Base-by-base conservation (phyloP, 2,888 invertebrate species). In the Heliconius aoede region DNA sequence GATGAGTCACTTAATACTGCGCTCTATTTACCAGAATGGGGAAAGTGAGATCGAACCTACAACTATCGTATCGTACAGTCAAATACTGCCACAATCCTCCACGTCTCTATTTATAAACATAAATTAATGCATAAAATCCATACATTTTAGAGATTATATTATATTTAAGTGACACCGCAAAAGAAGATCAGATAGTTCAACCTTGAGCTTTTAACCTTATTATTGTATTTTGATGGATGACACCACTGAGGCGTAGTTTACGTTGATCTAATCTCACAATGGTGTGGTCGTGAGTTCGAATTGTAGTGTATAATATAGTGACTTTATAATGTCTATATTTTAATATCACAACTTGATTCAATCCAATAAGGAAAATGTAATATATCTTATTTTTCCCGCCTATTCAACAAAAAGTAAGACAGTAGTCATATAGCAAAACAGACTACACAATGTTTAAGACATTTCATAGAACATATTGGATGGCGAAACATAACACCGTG, bases 111-210 rank as follows among this genome's bases (percentile, higher is more conserved):
- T n/a, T n/a, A n/a, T n/a, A n/a, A n/a, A n/a, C n/a, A n/a, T n/a
- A n/a, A n/a, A n/a, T n/a, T n/a, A n/a, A n/a, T n/a, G n/a, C 46
- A 21, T 28, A 32, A 64, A 32, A 64, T 64, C 21, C 21, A 64
- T 64, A 64, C n/a, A n/a, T 18, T 36, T 65, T 24, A 65, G 32
- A 65, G 65, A 65, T 65, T 36, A n/a, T 4, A 24, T n/a, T n/a
- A n/a, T n/a, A n/a, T n/a, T n/a, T 36, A 55, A 51, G 69, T 69
- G 69, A 51, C 30, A 15, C 13, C 68, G 69, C 69, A 55, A 69
- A 55, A n/a, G 30, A 30, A 69, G 13, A 30, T 55, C 28, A 55
- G 69, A 69, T 69, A 69, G 51, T 55, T 51, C 69, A 69, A 69
- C 69, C 69, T 69, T 69, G 55, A 69, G 51, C 24, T 36, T 28